Conservation (phyloP, 2,888 invertebrate species). For the Sturmia bella region DNA sequence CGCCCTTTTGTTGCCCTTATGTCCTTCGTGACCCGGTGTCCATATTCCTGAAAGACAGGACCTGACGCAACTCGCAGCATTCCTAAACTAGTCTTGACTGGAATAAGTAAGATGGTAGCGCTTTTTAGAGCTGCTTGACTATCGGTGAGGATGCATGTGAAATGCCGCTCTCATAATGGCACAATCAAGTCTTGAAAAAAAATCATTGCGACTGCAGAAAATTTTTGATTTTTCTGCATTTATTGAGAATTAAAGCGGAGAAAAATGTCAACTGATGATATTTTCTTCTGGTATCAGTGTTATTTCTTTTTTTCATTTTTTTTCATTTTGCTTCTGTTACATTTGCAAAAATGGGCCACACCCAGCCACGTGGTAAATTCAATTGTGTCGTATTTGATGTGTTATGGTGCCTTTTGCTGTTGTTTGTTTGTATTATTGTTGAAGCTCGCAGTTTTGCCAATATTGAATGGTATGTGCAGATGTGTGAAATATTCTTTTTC, state of each 20-base stretch:
- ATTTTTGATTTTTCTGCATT: slow-evolving; percentile 30
- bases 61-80: too few species aligned
- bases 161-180: too few species aligned
- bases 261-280: slow-evolving; percentile 30
- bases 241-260: slow-evolving; percentile 12
- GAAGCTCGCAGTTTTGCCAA: slow-evolving; percentile 2
- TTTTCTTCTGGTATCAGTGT: slow-evolving; percentile 7
- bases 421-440: neutral
- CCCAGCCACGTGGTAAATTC: slow-evolving; percentile 41
- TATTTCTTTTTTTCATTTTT: neutral
- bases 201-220: slow-evolving; percentile 1
- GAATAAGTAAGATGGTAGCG: too few species aligned
- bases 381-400: slow-evolving; percentile 23
- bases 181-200: neutral
- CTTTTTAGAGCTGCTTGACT: too few species aligned
- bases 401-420: slow-evolving; percentile 11
- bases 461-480: neutral
- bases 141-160: too few species aligned
- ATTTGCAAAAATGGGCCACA: slow-evolving; percentile 43
- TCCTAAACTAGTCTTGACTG: too few species aligned
- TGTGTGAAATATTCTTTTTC: slow-evolving; percentile 16
- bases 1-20: too few species aligned
- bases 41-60: too few species aligned
- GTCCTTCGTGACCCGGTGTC: too few species aligned
- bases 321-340: neutral